Conservation (phyloP, 2,113 vertebrate genomes). For the Panurus biarmicus region DNA sequence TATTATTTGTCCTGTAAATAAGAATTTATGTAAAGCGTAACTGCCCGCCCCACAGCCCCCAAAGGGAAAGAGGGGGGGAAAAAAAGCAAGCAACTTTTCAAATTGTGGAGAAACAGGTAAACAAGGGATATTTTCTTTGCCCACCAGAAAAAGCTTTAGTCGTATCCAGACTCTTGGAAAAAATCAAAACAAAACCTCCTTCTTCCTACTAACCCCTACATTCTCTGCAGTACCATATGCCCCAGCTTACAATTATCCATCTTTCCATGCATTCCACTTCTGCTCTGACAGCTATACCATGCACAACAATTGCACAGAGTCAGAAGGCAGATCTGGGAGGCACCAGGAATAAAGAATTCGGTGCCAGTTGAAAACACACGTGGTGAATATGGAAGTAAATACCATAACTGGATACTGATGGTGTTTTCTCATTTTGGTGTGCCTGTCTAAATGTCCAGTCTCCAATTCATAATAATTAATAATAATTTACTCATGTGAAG, state of each 20-base stretch:
- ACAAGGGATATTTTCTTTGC: conserved; percentile 30
- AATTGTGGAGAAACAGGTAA: neutral
- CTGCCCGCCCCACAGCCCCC: accelerated
- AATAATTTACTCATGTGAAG: too few relatives aligned
- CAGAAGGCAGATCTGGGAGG: neutral
- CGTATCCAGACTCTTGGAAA: conserved; percentile 10
- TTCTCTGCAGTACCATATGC: conserved; percentile 5
- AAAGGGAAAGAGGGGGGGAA: accelerated
- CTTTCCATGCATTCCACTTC: neutral
- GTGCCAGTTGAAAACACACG: neutral
- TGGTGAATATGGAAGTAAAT: neutral
- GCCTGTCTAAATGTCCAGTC: neutral
- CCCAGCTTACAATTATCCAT: neutral
- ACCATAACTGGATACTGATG: neutral
- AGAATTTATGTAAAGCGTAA: too few relatives aligned
- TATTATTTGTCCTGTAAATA: neutral
- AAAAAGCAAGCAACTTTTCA: neutral
- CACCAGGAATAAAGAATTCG: neutral
- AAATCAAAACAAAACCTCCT: conserved; percentile 32
- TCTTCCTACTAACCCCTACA: conserved; percentile 9
- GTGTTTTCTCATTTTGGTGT: neutral
- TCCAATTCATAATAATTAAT: too few relatives aligned
- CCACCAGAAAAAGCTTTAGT: neutral
- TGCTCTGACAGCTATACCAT: neutral
- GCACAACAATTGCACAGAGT: neutral